These are phyloP conservation scores for Eriocheir sinensis DNA, from an alignment of 1,140 invertebrate species.

Conservation along the genomic window DNA sequence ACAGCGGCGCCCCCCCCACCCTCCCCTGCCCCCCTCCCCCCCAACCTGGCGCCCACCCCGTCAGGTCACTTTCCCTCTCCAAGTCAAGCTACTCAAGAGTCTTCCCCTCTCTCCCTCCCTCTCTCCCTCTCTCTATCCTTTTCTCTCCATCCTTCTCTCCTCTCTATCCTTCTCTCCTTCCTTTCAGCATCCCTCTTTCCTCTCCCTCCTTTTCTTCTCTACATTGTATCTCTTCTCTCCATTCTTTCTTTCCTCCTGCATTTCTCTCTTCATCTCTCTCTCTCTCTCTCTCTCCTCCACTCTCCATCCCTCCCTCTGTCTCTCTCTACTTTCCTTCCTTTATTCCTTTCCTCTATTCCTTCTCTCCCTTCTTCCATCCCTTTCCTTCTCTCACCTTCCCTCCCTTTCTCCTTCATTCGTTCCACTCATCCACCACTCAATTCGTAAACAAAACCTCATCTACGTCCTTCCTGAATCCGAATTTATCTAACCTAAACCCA, in stretches of 20 bases:
- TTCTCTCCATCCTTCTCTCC: constrained; percentile 48
- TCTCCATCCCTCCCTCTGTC: neutral
- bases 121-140: constrained; percentile 52
- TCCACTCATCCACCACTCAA: too few relatives aligned
- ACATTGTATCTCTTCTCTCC: neutral
- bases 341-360: neutral
- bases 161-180: neutral
- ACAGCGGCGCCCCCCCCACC: too few relatives aligned
- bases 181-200: neutral
- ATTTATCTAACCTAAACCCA: too few relatives aligned
- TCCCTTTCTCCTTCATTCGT: too few relatives aligned
- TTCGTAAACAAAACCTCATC: too few relatives aligned
- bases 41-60: neutral
- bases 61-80: neutral
- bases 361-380: neutral
- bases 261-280: neutral
- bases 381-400: neutral
- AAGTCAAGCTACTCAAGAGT: neutral
- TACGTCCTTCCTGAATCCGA: too few relatives aligned
- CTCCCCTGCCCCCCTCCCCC: too few relatives aligned
- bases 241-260: neutral
- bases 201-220: neutral
- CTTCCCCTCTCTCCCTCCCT: constrained; percentile 44
- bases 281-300: neutral
- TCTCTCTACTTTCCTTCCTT: neutral